Conservation (phyloP, 2,888 invertebrate species). For the Zaprionus lineosus region DNA sequence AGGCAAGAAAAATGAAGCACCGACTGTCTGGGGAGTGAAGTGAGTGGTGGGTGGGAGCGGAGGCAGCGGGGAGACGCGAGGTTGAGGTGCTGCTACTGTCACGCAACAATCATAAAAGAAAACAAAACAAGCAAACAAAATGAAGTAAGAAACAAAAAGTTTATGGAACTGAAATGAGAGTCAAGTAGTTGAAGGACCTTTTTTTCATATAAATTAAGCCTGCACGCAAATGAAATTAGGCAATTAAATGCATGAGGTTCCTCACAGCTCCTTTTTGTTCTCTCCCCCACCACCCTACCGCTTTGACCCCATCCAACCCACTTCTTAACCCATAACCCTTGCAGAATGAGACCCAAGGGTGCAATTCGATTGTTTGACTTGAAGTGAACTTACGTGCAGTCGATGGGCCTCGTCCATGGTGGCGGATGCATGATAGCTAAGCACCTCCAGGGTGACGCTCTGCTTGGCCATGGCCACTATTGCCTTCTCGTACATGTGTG, state of each 20-base stretch:
- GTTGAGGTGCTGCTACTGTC: slow-evolving; percentile 49
- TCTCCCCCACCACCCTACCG: not conserved
- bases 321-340: no score
- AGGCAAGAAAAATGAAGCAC: not conserved
- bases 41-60: no score
- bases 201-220: slow-evolving; percentile 56
- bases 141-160: slow-evolving; percentile 32
- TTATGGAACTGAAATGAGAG: slow-evolving; percentile 56
- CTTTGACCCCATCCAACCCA: no score
- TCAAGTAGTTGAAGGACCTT: slow-evolving; percentile 21
- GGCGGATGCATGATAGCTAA: slow-evolving; percentile 97
- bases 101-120: slow-evolving; percentile 50
- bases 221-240: slow-evolving; percentile 60
- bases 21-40: no score
- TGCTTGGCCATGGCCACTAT: slow-evolving; percentile 98
- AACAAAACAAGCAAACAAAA: slow-evolving; percentile 22
- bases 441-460: slow-evolving; percentile 94
- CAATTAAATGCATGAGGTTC: slow-evolving; percentile 52
- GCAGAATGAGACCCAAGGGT: slow-evolving; percentile 36
- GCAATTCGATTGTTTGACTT: slow-evolving; percentile 16
- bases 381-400: slow-evolving; percentile 87
- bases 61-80: slow-evolving; percentile 4
- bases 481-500: slow-evolving; percentile 98
- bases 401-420: slow-evolving; percentile 93
- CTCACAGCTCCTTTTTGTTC: not conserved